These are phyloP conservation scores for Alectura lathami DNA, from an alignment of 2,113 vertebrate genomes.

Conservation along the genomic window DNA sequence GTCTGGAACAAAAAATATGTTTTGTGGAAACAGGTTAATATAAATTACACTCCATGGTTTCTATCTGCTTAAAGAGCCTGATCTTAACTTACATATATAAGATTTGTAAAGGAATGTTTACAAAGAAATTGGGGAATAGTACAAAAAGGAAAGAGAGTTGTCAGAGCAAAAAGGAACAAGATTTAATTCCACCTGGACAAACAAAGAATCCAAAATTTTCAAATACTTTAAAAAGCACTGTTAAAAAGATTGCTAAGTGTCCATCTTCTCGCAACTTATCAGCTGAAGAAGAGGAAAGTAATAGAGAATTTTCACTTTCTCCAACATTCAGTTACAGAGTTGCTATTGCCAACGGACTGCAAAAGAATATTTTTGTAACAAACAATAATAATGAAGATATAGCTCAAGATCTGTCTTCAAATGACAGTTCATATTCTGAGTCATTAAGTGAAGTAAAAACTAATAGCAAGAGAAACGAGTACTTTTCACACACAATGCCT, in stretches of 20 bases:
- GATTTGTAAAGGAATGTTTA: constrained; percentile 99
- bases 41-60: constrained; percentile 91
- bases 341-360: constrained; percentile 95
- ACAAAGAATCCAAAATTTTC: constrained; percentile 86
- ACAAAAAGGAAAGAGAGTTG: constrained; percentile 91
- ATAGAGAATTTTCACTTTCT: constrained; percentile 90
- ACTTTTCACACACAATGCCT: constrained; percentile 88
- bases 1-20: constrained; percentile 41
- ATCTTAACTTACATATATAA: constrained; percentile 89
- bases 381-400: constrained; percentile 85
- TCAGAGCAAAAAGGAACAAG: constrained; percentile 87
- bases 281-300: constrained; percentile 84
- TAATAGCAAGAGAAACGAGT: constrained; percentile 79
- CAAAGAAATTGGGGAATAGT: constrained; percentile 96
- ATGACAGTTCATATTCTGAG: constrained; percentile 88
- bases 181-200: constrained; percentile 79
- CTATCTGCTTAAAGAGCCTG: constrained; percentile 88
- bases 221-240: constrained; percentile 90
- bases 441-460: constrained; percentile 86
- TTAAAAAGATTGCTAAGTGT: constrained; percentile 92
- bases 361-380: constrained; percentile 79
- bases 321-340: constrained; percentile 97
- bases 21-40: constrained; percentile 63
- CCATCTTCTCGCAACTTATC: constrained; percentile 89
- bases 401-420: constrained; percentile 86